Evolutionary conservation across 2,888 invertebrate species (phyloP).

Genomic region (Drosophila histrio): DNA sequence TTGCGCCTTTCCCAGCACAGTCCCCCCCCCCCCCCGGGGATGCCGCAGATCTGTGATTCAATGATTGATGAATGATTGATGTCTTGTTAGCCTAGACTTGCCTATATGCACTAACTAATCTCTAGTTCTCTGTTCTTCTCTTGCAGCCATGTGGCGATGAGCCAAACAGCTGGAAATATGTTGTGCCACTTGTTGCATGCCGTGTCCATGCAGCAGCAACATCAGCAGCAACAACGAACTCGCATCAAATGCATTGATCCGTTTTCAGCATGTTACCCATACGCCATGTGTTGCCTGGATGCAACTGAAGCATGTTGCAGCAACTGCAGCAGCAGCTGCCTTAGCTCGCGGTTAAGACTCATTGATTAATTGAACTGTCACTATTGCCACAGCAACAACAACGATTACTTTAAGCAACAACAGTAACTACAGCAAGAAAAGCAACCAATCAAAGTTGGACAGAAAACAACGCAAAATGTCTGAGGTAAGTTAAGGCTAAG

Average conservation of each 20-base stretch:
- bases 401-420: conserved; percentile 11
- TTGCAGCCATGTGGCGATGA: conserved; percentile 51
- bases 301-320: conserved; percentile 54
- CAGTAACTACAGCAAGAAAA: conserved; percentile 16
- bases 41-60: conserved; percentile 17
- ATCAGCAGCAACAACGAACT: conserved; percentile 50
- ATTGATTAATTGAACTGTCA: conserved; percentile 35
- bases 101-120: background rate
- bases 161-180: conserved; percentile 56
- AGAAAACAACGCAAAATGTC: conserved; percentile 59
- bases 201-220: conserved; percentile 34
- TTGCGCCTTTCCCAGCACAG: background rate
- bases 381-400: conserved; percentile 23
- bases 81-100: conserved; percentile 1
- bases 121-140: conserved; percentile 1
- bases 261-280: conserved; percentile 45
- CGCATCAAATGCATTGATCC: conserved; percentile 39
- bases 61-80: conserved; percentile 42
- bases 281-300: conserved; percentile 56
- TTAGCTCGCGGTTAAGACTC: conserved; percentile 13
- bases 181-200: conserved; percentile 68
- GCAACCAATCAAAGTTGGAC: conserved; percentile 37
- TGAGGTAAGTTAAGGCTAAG: conserved; percentile 55
- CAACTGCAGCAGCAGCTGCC: conserved; percentile 38
- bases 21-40: background rate